Base-by-base conservation (phyloP, 2,888 invertebrate genomes). In the Epistrophe eligans region DNA sequence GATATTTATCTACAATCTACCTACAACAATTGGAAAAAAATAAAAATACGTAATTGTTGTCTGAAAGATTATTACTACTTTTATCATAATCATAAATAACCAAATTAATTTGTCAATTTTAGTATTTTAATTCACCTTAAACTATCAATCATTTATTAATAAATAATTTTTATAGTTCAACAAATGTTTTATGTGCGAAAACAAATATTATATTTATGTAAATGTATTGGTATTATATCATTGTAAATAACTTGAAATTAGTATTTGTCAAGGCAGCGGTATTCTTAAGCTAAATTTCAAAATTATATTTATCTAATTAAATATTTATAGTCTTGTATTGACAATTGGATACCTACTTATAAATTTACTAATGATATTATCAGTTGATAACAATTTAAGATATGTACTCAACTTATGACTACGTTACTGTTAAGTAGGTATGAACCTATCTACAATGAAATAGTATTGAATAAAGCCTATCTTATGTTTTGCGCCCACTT, bases 221-320 rank as follows among this genome's bases (percentile, higher is more conserved):
- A 0, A 8, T 38, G 10, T n/a, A 45, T 43, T 43, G 5, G 0
- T 15, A 43, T 43, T 15, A 15, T 43, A 6, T n/a, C 5, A 6
- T 45, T n/a, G n/a, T 45, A 45, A 45, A 45, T n/a, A 45, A 45
- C 45, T 45, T 45, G 45, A 45, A 45, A 45, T 45, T 45, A 15
- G 1, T 40, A 10, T 40, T 40, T 40, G 4, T 15, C 40, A 40
- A 40, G 15, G 40, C 45, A 45, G n/a, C 7, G 15, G 40, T 13
- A 40, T 40, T 10, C 9, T 1, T 17, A 48, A 17, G 7, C 9
- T 48, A 1, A 48, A 17, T 17, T 9, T 17, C 2, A 9, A 9
- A 50, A 19, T 19, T 2, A 17, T 17, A 1, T 38, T 38, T 38
- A 17, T 17, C 9, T 9, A 17, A 48, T 17, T 48, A 17, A 48